phyloP scores from a whole-genome alignment of 2,113 vertebrate genomes.

The Proterorhinus semilunaris region DNA sequence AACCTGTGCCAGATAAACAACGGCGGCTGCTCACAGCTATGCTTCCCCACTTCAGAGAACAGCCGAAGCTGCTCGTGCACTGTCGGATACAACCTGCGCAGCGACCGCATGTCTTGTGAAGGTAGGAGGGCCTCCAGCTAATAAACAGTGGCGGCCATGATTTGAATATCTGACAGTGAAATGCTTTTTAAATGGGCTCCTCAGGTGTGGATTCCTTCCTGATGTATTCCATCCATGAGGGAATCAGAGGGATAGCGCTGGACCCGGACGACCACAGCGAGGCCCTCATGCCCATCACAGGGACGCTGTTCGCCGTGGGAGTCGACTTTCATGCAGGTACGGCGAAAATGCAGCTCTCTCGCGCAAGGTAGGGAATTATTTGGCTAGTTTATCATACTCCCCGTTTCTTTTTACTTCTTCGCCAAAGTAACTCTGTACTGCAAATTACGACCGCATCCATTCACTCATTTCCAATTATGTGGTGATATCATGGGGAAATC shows the following conservation, averaged over 20 bases:
- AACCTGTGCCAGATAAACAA: constrained; percentile 94
- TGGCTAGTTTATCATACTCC: not conserved
- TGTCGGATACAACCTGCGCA: constrained; percentile 90
- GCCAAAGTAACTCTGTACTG: not conserved
- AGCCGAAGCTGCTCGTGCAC: constrained; percentile 94
- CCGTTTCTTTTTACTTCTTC: not conserved
- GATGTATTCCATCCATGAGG: constrained; percentile 97
- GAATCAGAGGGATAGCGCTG: constrained; percentile 90
- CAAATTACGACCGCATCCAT: too few relatives aligned
- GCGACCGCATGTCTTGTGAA: constrained; percentile 91
- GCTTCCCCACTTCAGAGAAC: constrained; percentile 92
- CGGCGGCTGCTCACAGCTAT: constrained; percentile 95
- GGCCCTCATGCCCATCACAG: constrained; percentile 94
- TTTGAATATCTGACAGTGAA: constrained; percentile 8
- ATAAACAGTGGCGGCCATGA: not conserved
- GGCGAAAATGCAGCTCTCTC: not conserved
- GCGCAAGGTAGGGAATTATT: not conserved
- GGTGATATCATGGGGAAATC: too few relatives aligned
- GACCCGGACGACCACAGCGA: constrained; percentile 93
- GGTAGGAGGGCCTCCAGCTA: constrained; percentile 69
- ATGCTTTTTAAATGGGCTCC: constrained; percentile 7
- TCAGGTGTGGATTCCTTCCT: constrained; percentile 94
- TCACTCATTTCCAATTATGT: too few relatives aligned
- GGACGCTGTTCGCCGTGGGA: constrained; percentile 93
- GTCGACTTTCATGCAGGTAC: constrained; percentile 97